Base-by-base conservation (phyloP, 2,797 vertebrate species). In the Brotula barbata region DNA sequence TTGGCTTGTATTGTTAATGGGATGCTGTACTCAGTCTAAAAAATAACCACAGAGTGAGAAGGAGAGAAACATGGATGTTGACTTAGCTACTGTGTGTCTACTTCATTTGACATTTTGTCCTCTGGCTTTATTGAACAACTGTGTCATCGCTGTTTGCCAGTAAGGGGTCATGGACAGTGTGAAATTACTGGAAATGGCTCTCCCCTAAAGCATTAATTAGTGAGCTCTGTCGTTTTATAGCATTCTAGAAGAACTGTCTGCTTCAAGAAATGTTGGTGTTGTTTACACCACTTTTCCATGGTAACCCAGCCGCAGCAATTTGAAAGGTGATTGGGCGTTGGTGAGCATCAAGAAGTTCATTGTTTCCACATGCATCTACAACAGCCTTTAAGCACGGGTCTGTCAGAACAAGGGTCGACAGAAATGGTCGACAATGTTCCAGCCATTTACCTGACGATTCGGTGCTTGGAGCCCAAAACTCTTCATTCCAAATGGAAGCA, bases 161-260 rank as follows among this genome's bases (percentile, higher is more conserved):
- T 85, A 80, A 86, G 80, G 80, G 86, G 85, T 82, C 81, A 82
- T 1, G 66, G 82, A 78, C 70, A 83, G 84, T 78, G 85, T 78
- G 81, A 85, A 85, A 82, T 88, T 85, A 83, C 86, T 89, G 89
- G 84, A 90, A 90, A 88, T 72, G 77, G 55, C 81, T 81, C 76
- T 75, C 40, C 81, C 75, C 72, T 71, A 56, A 82, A 87, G 80
- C 77, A 68, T 65, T 89, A 89, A 91, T 91, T 90, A 89, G 83
- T 76, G 70, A 82, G 72, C 78, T 69, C 33, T 51, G 64, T 75
- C 63, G 71, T 80, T 89, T 86, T 84, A 85, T 77, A 80, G 82
- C 77, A 82, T 87, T 84, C 58, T 82, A 63, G 60, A 80, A 36
- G 47, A 78, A 68, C 66, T 77, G 85, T 87, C 73, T 6, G 20